Evolutionary conservation across 2,113 vertebrate genomes (phyloP), one percentile per base, ranked within the genome.

Genomic region (Tenebrosternarchus preto): DNA sequence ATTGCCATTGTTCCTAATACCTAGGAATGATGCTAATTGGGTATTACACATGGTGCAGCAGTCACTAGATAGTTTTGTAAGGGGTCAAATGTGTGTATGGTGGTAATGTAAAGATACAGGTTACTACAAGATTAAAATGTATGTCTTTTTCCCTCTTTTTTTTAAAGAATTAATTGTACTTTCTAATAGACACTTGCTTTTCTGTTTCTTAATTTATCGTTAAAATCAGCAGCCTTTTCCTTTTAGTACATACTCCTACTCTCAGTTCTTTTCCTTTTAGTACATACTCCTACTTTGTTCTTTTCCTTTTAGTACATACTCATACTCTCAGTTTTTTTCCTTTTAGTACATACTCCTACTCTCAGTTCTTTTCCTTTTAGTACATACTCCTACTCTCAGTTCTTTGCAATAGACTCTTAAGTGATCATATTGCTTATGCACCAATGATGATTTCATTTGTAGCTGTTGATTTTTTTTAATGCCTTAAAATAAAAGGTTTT

Each of bases 401-500:
- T 24, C 22, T 63, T 59, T 33, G 77, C 66, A 70, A 31, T 72
- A 72, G 24, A 61, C 55, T 77, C 27, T n/a, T 72, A 70, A 70
- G 27, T 39, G 22, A 61, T 74, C 11, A 25, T 70, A 56, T 20
- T 71, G 77, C 24, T 83, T 29, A 46, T 76, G 77, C 53, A 72
- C 66, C 72, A 81, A 16, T 80, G 36, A 53, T 27, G 15, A 24
- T 53, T 71, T 31, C 11, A 60, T 56, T 63, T 73, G 24, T 74
- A 59, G 27, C 46, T 59, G 33, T 78, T 36, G 3, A 17, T 36
- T 68, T 53, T 73, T 36, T 22, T 36, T 31, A 60, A 12, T 69
- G 53, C 53, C 57, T 80, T 31, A 80, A 80, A 80, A 72, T 80
- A 83, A 80, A 50, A 24, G 2, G 27, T 73, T 0, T 33, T 71